Base-by-base conservation (phyloP, 2,113 vertebrate genomes). In the Tonatia bakeri region DNA sequence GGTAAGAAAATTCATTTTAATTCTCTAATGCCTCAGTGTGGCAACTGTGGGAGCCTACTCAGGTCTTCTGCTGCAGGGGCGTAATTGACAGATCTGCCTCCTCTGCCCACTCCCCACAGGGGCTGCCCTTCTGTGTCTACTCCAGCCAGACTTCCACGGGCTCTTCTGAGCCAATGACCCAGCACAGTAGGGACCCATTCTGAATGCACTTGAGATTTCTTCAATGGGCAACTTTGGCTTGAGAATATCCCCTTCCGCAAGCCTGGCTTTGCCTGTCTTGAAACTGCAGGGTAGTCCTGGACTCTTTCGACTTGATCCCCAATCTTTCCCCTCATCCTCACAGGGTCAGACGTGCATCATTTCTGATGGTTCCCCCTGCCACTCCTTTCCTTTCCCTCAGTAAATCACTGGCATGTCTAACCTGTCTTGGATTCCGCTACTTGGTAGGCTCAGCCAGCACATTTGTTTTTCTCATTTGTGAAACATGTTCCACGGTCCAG, bases 271-370 rank as follows among this genome's bases (percentile, higher is more conserved):
- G 8, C 28, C 24, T 69, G 31, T 45, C 73, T 28, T 56, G 16
- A 7, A 87, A 43, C 28, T 76, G 6, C 10, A 4, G 4, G 61
- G n/a, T 14, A 36, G 19, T 17, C 6, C 38, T 56, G 13, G 54
- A 47, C 7, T 50, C n/a, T 88, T 70, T 69, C 5, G 8, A 38
- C 9, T 4, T 13, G 22, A 12, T 9, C 36, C 2, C 9, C n/a
- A 24, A 24, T 16, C 9, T 19, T 65, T 4, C 13, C 9, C 20
- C 5, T 38, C 17, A 36, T 15, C 43, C 47, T 67, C 31, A 3
- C 0, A 9, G 28, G 5, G 10, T 64, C 19, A n/a, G 79, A 31
- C 1, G 7, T 5, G 9, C 24, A 1, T 8, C 1, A 0, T 1
- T 2, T 50, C 50, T 50, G 65, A 43, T 17, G 28, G 17, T 11